Evolutionary conservation across 2,797 vertebrate genomes (phyloP), one percentile per base, ranked within the genome.

Genomic region (Yasuhikotakia modesta): DNA sequence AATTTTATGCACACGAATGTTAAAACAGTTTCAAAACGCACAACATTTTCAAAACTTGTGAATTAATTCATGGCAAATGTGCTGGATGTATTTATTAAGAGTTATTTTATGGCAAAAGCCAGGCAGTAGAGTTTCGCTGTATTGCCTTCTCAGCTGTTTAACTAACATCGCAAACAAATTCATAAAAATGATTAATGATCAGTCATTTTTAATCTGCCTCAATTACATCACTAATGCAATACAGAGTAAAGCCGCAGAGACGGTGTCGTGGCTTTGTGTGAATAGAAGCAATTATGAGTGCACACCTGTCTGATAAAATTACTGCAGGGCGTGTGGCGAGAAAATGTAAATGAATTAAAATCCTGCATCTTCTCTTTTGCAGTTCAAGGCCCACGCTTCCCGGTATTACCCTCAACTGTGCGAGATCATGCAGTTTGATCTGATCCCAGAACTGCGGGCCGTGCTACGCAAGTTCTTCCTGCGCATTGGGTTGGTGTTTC

Each of bases 341-440:
- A 58, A 50, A 46, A 46, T 30, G 3, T n/a, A 19, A 58, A 32
- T 35, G 8, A 22, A 53, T 70, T 22, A 12, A 55, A 57, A 14
- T 64, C 27, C 2, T 53, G 1, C 27, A 1, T 67, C 19, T 66
- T 52, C 22, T n/a, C 57, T 78, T n/a, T 68, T 68, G 14, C 86
- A 99, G 98, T 99, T 99, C 90, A 98, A 95, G 91, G 96, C 95
- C 75, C 98, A 99, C 1, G 97, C 96, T 0, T 97, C 96, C 0
- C 94, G 93, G 79, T 99, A 99, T 91, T 99, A 99, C 77, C 96
- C 96, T n/a, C 94, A 99, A 72, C 88, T 99, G 87, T 99, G 98
- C 88, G 98, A 99, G 91, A 97, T 99, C 87, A 98, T 98, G 96
- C 97, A 99, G 90, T 96, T 99, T 53, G 97, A 99, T 92, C 93